These are phyloP conservation scores for Pseudopodoces humilis DNA, from an alignment of 2,113 vertebrate genomes.

Conservation along the genomic window DNA sequence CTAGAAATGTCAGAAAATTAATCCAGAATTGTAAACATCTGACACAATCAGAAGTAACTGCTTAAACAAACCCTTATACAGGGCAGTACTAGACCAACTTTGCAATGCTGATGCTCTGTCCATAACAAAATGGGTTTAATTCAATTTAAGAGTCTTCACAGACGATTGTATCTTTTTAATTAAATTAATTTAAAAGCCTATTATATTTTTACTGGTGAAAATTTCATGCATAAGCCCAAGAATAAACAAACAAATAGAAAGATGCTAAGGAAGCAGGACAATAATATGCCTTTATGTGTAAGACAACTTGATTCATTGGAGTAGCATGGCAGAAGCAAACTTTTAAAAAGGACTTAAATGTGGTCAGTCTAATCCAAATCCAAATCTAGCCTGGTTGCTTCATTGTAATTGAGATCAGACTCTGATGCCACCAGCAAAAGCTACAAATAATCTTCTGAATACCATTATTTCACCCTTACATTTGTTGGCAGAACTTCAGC, in stretches of 20 bases:
- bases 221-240: constrained; percentile 15
- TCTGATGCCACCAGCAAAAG: constrained; percentile 4
- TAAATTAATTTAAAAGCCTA: constrained; percentile 27
- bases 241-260: constrained; percentile 49
- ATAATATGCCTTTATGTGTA: constrained; percentile 16
- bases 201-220: constrained; percentile 51
- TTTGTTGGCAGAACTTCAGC: background rate
- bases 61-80: background rate
- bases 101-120: background rate
- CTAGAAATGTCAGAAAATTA: background rate
- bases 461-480: background rate
- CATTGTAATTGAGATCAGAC: constrained; percentile 31
- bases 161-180: background rate
- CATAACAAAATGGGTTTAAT: constrained; percentile 7
- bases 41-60: background rate
- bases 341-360: constrained; percentile 32
- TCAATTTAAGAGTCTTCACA: background rate
- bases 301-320: constrained; percentile 36
- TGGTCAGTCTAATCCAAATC: constrained; percentile 29
- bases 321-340: background rate
- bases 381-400: constrained; percentile 4
- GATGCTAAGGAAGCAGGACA: constrained; percentile 11
- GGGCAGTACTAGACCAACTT: background rate
- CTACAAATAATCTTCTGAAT: background rate
- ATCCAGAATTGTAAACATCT: background rate